Evolutionary conservation across 2,888 invertebrate genomes (phyloP).

Genomic region (Ditylenchus weischeri): DNA sequence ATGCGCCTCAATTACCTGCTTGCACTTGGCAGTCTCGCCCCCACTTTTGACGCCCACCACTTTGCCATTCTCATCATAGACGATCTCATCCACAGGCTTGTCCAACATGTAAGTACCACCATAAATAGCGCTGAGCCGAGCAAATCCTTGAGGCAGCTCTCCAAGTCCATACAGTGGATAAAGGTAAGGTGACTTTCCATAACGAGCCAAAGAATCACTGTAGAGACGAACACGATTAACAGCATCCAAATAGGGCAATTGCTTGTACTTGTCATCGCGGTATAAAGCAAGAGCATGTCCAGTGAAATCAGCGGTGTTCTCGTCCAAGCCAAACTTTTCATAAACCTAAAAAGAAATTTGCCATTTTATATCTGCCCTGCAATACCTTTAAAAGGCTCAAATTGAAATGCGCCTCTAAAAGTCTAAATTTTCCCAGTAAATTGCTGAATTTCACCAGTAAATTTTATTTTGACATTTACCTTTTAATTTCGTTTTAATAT

Average conservation of each 20-base stretch:
- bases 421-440: not conserved
- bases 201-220: slow-evolving; percentile 91
- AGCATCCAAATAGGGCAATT: slow-evolving; percentile 80
- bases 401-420: too few relatives aligned
- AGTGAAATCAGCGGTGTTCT: slow-evolving; percentile 95
- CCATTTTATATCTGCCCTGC: too few relatives aligned
- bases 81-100: slow-evolving; percentile 93
- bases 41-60: slow-evolving; percentile 93
- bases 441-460: too few relatives aligned
- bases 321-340: slow-evolving; percentile 89
- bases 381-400: too few relatives aligned
- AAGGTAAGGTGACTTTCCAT: slow-evolving; percentile 96
- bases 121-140: slow-evolving; percentile 86
- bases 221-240: slow-evolving; percentile 90
- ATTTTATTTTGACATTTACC: too few relatives aligned
- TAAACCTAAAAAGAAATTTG: slow-evolving; percentile 67
- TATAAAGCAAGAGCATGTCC: slow-evolving; percentile 95
- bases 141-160: slow-evolving; percentile 76
- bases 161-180: slow-evolving; percentile 99
- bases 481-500: too few relatives aligned
- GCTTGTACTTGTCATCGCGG: slow-evolving; percentile 71
- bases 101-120: slow-evolving; percentile 98
- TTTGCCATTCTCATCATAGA: slow-evolving; percentile 64
- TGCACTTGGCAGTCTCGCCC: slow-evolving; percentile 86
- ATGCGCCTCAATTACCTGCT: slow-evolving; percentile 69